These are phyloP conservation scores for Chiroxiphia lanceolata DNA, from an alignment of 2,797 vertebrate species.

Conservation along the genomic window DNA sequence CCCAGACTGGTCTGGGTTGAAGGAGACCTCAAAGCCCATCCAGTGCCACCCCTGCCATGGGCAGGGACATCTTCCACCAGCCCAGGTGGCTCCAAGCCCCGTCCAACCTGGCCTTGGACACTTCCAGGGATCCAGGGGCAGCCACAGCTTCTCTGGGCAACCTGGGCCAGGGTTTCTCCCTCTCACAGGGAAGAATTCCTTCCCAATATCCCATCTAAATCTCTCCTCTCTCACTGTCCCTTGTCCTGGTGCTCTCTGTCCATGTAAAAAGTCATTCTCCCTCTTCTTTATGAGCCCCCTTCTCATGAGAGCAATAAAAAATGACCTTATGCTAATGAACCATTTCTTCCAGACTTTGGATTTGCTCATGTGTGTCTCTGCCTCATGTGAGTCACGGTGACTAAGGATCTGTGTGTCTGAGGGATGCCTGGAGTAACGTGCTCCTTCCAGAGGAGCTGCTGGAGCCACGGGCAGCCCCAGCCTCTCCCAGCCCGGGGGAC, in stretches of 20 bases:
- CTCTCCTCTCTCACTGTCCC: neutral
- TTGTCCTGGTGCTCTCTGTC: neutral
- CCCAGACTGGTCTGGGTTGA: fast-evolving
- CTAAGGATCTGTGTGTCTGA: neutral
- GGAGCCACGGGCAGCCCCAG: neutral
- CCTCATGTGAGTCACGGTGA: neutral
- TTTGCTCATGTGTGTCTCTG: neutral
- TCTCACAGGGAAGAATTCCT: neutral
- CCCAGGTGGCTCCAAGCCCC: neutral
- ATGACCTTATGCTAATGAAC: neutral
- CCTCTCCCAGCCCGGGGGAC: neutral
- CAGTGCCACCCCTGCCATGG: neutral
- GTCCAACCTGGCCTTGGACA: neutral
- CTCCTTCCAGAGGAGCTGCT: neutral
- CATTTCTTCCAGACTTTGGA: neutral
- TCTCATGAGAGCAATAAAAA: neutral
- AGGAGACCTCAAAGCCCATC: fast-evolving
- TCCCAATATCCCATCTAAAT: fast-evolving
- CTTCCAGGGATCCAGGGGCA: neutral
- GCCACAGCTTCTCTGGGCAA: neutral
- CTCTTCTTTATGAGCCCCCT: neutral
- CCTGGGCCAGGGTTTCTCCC: neutral
- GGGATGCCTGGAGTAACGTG: fast-evolving
- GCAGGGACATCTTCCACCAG: neutral
- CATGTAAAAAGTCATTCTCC: neutral